Conservation (phyloP, 2,113 vertebrate genomes). For the Cynoglossus semilaevis region DNA sequence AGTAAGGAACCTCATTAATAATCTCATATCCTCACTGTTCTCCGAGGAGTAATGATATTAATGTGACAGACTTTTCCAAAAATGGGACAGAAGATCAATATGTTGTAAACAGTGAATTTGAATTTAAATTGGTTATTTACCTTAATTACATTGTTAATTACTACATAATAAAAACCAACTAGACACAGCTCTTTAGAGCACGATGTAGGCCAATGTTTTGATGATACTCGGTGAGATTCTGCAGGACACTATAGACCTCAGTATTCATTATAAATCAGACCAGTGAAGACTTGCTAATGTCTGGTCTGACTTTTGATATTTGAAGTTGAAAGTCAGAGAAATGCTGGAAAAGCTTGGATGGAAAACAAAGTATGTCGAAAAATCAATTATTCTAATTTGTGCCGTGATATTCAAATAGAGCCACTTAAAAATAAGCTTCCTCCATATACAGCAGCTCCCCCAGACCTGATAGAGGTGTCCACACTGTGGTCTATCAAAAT, state of each 20-base stretch:
- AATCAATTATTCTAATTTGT: conserved; percentile 36
- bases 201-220: no score
- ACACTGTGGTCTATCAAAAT: conserved; percentile 62
- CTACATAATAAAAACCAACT: no score
- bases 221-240: no score
- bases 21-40: conserved; percentile 45
- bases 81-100: conserved; percentile 23
- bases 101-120: no score
- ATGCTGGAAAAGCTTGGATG: conserved; percentile 7
- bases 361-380: no score
- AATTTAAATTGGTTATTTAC: no score
- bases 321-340: conserved; percentile 20
- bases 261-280: conserved; percentile 9
- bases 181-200: no score
- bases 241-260: background rate
- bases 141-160: no score
- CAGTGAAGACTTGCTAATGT: conserved; percentile 14
- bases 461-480: background rate
- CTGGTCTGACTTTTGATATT: conserved; percentile 25
- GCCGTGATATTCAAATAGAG: conserved; percentile 69
- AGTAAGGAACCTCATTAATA: conserved; percentile 66
- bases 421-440: conserved; percentile 41
- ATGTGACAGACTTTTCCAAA: conserved; percentile 25
- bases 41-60: conserved; percentile 26
- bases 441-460: background rate